phyloP scores from a whole-genome alignment of 2,797 vertebrate genomes.

The Ctenopoma multispine region DNA sequence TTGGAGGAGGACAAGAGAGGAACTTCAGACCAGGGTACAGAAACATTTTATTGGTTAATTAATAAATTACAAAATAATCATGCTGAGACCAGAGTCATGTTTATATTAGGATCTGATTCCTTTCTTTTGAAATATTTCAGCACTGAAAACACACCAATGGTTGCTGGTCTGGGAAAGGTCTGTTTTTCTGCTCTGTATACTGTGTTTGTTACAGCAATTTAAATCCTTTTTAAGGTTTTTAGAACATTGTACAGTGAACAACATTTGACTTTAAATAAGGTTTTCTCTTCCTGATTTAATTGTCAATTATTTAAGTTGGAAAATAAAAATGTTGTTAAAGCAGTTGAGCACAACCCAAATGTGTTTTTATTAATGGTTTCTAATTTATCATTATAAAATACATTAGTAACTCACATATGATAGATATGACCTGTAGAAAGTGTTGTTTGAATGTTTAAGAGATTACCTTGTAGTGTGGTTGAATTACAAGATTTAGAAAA shows the following conservation, averaged over 20 bases:
- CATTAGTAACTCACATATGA: neutral
- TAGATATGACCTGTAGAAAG: neutral
- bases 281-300: neutral
- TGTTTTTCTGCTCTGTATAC: neutral
- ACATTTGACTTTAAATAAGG: neutral
- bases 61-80: neutral
- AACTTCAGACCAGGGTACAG: slow-evolving; percentile 94
- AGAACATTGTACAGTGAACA: neutral
- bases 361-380: too few relatives aligned
- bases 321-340: neutral
- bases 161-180: slow-evolving; percentile 96
- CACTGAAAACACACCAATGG: slow-evolving; percentile 98
- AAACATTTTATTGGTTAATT: neutral
- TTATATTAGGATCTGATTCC: neutral
- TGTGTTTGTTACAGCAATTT: neutral
- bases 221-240: neutral
- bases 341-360: neutral
- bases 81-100: too few relatives aligned
- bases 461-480: too few relatives aligned
- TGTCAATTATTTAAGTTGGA: neutral
- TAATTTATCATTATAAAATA: neutral
- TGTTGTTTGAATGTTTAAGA: too few relatives aligned
- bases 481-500: too few relatives aligned
- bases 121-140: slow-evolving; percentile 78
- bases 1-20: slow-evolving; percentile 95